These are phyloP conservation scores for Epiblema foenella DNA, from an alignment of 2,888 invertebrate species.

Conservation along the genomic window DNA sequence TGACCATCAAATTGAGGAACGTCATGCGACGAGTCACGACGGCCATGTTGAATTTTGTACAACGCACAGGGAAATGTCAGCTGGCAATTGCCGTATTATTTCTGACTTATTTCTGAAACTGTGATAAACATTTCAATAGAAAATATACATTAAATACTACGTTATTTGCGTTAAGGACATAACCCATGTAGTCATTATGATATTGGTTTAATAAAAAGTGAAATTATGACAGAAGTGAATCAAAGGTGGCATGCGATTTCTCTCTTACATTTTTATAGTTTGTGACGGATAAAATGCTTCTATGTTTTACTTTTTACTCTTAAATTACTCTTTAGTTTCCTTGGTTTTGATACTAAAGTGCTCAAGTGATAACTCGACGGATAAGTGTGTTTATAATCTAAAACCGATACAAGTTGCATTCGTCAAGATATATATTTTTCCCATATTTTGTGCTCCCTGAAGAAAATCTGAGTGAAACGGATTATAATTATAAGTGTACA, in stretches of 20 bases:
- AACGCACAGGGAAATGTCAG: slow-evolving; percentile 85
- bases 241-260: slow-evolving; percentile 81
- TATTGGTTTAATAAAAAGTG: slow-evolving; percentile 60
- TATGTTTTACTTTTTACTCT: slow-evolving; percentile 64
- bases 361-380: slow-evolving; percentile 64
- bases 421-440: slow-evolving; percentile 58
- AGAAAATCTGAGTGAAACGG: slow-evolving; percentile 57
- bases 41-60: slow-evolving; percentile 84
- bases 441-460: slow-evolving; percentile 60
- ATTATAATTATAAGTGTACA: slow-evolving; percentile 58
- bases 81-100: slow-evolving; percentile 78
- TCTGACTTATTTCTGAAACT: slow-evolving; percentile 64
- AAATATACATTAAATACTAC: slow-evolving; percentile 56
- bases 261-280: slow-evolving; percentile 80
- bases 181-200: slow-evolving; percentile 52
- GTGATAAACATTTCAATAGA: slow-evolving; percentile 65
- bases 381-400: slow-evolving; percentile 58
- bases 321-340: slow-evolving; percentile 70
- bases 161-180: slow-evolving; percentile 45
- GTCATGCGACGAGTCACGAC: slow-evolving; percentile 77
- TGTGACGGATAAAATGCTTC: slow-evolving; percentile 79
- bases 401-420: slow-evolving; percentile 54
- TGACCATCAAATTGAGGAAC: slow-evolving; percentile 64
- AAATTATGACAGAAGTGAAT: slow-evolving; percentile 78
- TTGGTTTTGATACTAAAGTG: slow-evolving; percentile 71